Conservation (phyloP, 2,113 vertebrate species). For the Dasypus novemcinctus region DNA sequence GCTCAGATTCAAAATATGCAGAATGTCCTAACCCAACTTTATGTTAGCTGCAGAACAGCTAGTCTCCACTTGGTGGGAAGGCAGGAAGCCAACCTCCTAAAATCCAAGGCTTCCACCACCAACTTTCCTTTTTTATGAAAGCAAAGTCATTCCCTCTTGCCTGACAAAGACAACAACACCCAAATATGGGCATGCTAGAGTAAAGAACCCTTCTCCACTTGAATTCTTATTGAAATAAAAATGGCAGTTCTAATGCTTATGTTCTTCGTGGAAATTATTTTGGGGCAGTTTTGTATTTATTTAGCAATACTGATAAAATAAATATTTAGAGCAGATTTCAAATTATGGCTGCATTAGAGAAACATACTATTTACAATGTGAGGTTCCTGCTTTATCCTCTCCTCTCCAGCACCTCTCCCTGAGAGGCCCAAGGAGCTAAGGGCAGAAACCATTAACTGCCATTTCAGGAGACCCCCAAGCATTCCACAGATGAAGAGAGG, state of each 20-base stretch:
- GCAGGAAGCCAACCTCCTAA: not conserved
- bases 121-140: not conserved
- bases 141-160: not conserved
- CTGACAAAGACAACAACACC: conserved; percentile 13
- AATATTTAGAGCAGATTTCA: not conserved
- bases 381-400: not conserved
- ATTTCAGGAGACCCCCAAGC: not conserved
- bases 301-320: not conserved
- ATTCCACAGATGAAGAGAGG: not conserved
- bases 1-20: not conserved
- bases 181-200: not conserved
- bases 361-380: not conserved
- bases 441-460: not conserved
- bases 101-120: not conserved
- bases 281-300: not conserved
- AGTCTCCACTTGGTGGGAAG: not conserved
- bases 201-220: not conserved
- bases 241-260: not conserved
- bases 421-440: not conserved
- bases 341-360: not conserved
- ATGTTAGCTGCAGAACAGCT: not conserved
- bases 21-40: not conserved
- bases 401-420: not conserved
- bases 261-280: not conserved
- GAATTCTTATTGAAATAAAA: not conserved